Percentiles rank a stretch among this genome's conserved stretches.
Conservation (phyloP, 2,888 invertebrate genomes). For the Campopleginae sp. region DNA sequence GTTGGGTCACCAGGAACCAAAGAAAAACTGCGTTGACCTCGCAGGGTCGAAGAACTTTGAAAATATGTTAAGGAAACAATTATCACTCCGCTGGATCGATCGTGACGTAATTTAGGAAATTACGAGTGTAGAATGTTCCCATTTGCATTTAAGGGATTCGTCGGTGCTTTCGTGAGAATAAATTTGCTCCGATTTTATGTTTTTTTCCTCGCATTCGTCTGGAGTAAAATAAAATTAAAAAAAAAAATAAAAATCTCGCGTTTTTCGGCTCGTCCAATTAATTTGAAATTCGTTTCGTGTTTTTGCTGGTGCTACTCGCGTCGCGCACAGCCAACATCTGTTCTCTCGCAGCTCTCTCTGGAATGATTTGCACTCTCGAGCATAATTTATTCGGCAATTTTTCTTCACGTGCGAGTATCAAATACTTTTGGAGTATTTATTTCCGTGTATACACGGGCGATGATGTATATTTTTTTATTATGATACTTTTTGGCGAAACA, state of each 20-base stretch:
- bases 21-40: background rate
- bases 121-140: background rate
- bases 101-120: background rate
- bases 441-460: background rate
- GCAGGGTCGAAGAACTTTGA: background rate
- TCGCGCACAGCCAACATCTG: constrained; percentile 1
- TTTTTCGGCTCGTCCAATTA: constrained; percentile 5
- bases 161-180: background rate
- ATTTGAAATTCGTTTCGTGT: constrained; percentile 4
- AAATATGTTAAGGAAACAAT: background rate
- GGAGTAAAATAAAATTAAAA: background rate
- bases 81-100: background rate
- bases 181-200: background rate
- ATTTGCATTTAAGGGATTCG: background rate
- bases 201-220: background rate
- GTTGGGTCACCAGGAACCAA: background rate
- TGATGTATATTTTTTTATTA: constrained; percentile 9
- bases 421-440: constrained; percentile 1
- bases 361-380: background rate
- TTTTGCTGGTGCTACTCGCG: constrained; percentile 13
- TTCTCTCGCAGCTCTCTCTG: background rate
- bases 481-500: constrained; percentile 32
- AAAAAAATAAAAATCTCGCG: background rate
- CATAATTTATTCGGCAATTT: constrained; percentile 3
- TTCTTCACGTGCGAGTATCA: background rate